phyloP scores from a whole-genome alignment of 2,113 vertebrate species.

The Calidris pugnax region DNA sequence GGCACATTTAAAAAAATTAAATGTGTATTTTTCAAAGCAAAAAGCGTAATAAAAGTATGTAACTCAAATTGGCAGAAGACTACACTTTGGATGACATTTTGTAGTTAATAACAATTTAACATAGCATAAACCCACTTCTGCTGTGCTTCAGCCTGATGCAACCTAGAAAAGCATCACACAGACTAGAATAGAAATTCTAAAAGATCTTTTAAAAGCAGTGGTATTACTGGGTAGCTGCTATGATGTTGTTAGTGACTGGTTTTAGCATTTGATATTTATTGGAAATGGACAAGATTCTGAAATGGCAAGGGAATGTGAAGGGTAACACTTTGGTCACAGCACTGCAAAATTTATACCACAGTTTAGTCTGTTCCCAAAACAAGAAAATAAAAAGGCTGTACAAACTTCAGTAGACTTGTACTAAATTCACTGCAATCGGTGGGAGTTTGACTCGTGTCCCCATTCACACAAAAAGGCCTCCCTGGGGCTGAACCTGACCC shows the following conservation, averaged over 20 bases:
- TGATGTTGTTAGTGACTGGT: neutral
- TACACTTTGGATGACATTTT: constrained; percentile 3
- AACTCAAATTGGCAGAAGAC: neutral
- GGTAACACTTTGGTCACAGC: neutral
- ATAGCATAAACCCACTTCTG: neutral
- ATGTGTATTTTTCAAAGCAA: constrained; percentile 24
- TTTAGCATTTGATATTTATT: neutral
- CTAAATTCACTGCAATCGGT: neutral
- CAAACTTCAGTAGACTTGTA: neutral
- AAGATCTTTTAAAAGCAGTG: neutral
- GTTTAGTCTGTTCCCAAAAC: neutral
- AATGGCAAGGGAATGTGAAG: neutral
- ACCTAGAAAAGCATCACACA: neutral
- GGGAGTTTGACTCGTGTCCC: rapidly evolving
- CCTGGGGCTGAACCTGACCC: neutral
- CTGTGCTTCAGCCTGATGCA: neutral
- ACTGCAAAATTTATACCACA: neutral
- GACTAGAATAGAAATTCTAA: neutral
- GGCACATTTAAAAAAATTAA: neutral
- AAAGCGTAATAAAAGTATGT: constrained; percentile 17
- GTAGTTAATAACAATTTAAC: constrained; percentile 24
- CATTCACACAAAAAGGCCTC: neutral
- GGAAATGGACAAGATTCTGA: neutral
- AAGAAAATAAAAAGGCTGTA: neutral
- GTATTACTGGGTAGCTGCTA: neutral